Evolutionary conservation across 2,888 invertebrate species (phyloP).

Genomic region (Chrysopilus asiliformis): DNA sequence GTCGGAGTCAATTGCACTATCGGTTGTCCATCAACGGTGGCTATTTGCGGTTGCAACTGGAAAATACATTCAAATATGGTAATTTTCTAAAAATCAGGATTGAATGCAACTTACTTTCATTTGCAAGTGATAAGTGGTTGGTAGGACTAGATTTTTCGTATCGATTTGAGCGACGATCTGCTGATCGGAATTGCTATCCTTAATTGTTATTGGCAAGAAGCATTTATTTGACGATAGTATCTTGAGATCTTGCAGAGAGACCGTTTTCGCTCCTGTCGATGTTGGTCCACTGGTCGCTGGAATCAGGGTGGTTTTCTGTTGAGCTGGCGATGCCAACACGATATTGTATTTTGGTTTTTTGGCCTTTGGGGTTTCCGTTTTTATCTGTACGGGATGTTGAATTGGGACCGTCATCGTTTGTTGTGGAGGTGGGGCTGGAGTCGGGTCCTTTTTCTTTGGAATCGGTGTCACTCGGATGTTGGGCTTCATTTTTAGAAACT

Average conservation of each 20-base stretch:
- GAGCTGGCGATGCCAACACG: conserved; percentile 27
- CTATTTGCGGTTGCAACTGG: conserved; percentile 31
- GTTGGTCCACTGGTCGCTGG: conserved; percentile 16
- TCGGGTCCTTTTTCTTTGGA: conserved; percentile 11
- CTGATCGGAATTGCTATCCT: conserved; percentile 33
- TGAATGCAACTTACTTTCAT: conserved; percentile 27
- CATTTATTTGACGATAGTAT: conserved; percentile 23
- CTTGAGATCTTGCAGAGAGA: conserved; percentile 23
- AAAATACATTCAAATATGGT: conserved; percentile 1
- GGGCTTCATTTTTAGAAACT: conserved; percentile 32
- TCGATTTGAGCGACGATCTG: conserved; percentile 36
- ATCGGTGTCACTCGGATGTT: conserved; percentile 33
- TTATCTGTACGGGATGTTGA: conserved; percentile 13
- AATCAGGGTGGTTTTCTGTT: conserved; percentile 15
- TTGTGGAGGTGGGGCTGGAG: not conserved
- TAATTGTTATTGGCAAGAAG: conserved; percentile 33
- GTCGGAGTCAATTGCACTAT: conserved; percentile 34
- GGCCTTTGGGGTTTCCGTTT: conserved; percentile 18
- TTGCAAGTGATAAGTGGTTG: conserved; percentile 35
- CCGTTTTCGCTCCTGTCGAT: conserved; percentile 22
- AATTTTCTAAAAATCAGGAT: not conserved
- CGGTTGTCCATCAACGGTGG: conserved; percentile 34
- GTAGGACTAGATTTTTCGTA: conserved; percentile 33
- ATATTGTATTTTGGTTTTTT: conserved; percentile 35
- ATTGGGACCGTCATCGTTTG: conserved; percentile 14